A percentile compares a stretch with the other conserved stretches of the same genome.
phyloP scores from a whole-genome alignment of 2,797 vertebrate genomes.

The Melanotaenia nigrans region DNA sequence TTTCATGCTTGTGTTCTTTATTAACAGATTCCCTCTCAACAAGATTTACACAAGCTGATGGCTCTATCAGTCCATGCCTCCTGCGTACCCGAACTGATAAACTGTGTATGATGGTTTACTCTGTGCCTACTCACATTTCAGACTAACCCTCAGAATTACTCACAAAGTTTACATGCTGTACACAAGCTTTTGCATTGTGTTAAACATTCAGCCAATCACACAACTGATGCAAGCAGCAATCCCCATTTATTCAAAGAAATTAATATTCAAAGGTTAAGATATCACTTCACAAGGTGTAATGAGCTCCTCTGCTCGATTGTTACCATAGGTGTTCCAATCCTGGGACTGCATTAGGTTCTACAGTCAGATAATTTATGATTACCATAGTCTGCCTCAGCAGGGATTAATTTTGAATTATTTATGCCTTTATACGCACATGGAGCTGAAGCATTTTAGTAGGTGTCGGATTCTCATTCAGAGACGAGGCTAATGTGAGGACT shows the following conservation, averaged over 20 bases:
- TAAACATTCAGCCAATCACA: conserved; percentile 26
- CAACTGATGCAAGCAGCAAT: conserved; percentile 63
- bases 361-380: conserved; percentile 97
- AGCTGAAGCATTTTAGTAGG: conserved; percentile 98
- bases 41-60: conserved; percentile 44
- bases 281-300: conserved; percentile 93
- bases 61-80: conserved; percentile 43
- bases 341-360: conserved; percentile 89
- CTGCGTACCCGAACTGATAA: conserved; percentile 13
- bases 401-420: conserved; percentile 99
- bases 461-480: conserved; percentile 94
- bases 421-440: conserved; percentile 93
- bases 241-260: conserved; percentile 84
- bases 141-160: conserved; percentile 1
- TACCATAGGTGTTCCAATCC: conserved; percentile 93
- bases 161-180: conserved; percentile 11
- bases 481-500: conserved; percentile 86
- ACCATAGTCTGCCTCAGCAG: conserved; percentile 94
- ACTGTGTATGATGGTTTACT: conserved; percentile 3
- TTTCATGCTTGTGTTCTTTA: conserved; percentile 46
- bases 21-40: conserved; percentile 50
- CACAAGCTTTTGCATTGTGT: conserved; percentile 8
- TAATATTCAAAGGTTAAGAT: conserved; percentile 96
- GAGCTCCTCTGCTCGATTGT: conserved; percentile 93
- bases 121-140: conserved; percentile 14